Evolutionary conservation across 2,113 vertebrate species (phyloP).

Genomic region (Falco punctatus): DNA sequence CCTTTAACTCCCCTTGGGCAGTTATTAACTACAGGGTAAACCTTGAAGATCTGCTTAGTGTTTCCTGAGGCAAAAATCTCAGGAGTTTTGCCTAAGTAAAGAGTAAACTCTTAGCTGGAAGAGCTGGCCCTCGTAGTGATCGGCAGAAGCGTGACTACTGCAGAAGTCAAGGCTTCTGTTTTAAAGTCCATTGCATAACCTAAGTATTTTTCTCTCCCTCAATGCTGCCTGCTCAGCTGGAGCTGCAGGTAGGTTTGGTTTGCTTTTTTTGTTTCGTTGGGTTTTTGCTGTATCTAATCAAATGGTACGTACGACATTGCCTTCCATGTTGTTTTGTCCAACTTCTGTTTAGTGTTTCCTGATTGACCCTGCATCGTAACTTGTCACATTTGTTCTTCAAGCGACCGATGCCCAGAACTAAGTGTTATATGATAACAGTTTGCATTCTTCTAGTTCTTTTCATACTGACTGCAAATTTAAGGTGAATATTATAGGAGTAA

Average conservation of each 20-base stretch:
- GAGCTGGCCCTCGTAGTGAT: conserved; percentile 25
- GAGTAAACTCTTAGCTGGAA: not conserved
- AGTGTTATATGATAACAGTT: not conserved
- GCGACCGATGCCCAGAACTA: not conserved
- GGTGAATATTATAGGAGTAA: not conserved
- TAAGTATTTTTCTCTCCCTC: conserved; percentile 79
- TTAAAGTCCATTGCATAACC: conserved; percentile 68
- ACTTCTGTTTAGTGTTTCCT: conserved; percentile 8
- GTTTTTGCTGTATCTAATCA: conserved; percentile 55
- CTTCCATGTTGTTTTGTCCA: conserved; percentile 59
- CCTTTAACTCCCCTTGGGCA: conserved; percentile 2
- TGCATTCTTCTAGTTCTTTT: not conserved
- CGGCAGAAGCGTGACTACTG: not conserved
- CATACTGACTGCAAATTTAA: not conserved
- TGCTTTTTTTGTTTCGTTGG: not conserved
- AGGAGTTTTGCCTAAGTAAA: not conserved
- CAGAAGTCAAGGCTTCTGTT: conserved; percentile 69
- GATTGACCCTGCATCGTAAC: not conserved
- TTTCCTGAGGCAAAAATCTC: conserved; percentile 18
- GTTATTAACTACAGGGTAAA: not conserved
- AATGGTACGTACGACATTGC: conserved; percentile 33
- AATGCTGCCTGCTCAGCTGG: conserved; percentile 88
- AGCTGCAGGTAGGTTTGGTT: conserved; percentile 90
- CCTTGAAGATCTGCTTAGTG: not conserved
- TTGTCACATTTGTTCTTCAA: not conserved